phyloP scores from a whole-genome alignment of 2,888 invertebrate species.

The Drosophila melanosoma region DNA sequence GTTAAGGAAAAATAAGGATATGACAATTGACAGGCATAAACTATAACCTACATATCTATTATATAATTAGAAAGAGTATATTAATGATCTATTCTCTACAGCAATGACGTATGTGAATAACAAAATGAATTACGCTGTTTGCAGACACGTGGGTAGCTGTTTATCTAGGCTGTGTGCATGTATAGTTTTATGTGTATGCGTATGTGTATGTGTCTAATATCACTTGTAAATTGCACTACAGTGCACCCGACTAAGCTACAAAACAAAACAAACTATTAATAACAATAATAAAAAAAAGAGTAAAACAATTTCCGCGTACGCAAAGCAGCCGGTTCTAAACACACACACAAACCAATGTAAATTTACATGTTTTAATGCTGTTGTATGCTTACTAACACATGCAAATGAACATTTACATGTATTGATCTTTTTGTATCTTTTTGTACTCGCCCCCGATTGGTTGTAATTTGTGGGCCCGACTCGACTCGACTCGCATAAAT shows the following conservation, averaged over 20 bases:
- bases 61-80: not conserved
- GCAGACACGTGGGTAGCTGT: conserved; percentile 17
- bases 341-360: not conserved
- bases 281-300: conserved; percentile 16
- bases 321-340: conserved; percentile 39
- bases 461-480: conserved; percentile 76
- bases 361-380: conserved; percentile 7
- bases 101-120: not conserved
- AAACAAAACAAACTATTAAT: conserved; percentile 10
- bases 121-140: conserved; percentile 1
- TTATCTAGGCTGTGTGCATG: conserved; percentile 27
- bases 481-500: conserved; percentile 56
- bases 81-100: not conserved
- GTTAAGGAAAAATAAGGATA: not conserved
- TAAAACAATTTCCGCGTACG: conserved; percentile 56
- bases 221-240: conserved; percentile 28
- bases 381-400: not conserved
- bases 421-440: conserved; percentile 35
- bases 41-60: not conserved
- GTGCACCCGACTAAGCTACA: conserved; percentile 33
- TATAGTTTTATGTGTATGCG: not conserved
- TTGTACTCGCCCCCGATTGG: conserved; percentile 73
- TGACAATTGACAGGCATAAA: not conserved
- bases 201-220: conserved; percentile 1
- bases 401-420: not conserved